Base-by-base conservation (phyloP, 1,140 invertebrate species). In the Trachymyrmex septentrionalis region DNA sequence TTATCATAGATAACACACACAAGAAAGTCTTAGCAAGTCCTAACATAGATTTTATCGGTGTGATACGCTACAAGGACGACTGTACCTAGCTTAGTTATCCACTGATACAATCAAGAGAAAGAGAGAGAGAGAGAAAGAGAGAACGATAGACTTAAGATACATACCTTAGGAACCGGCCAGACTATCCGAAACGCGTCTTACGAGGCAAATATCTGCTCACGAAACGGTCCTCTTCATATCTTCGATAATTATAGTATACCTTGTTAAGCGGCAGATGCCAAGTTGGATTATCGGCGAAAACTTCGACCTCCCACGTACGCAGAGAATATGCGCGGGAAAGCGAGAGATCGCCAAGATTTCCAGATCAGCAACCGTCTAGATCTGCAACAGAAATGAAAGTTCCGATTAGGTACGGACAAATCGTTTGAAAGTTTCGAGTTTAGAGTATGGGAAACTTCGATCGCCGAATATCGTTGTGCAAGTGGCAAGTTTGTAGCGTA, bases 201-300 rank as follows among this genome's bases (percentile, higher is more conserved):
- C 6, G 87, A 69, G 27, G 69, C 34, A 64, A 55, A 73, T 59
- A 72, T 30, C 59, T n/a, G 57, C 53, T 59, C 55, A 16, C 21
- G 21, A 69, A 78, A 86, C 61, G 69, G 55, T 66, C 86, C 53
- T 63, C 27, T 27, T 38, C 87, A 55, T 72, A 77, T 85, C 64
- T 34, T 2, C 69, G 53, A 91, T 90, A 90, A 92, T 90, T 90
- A 72, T n/a, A n/a, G n/a, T n/a, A n/a, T 63, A 85, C 24, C 57
- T 61, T 59, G 71, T 88, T 87, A 88, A 75, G 44, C 76, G 57
- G 85, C 72, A 77, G 86, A 88, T 77, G 87, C 82, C 90, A 86
- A 90, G 85, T 89, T 85, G 87, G 81, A 91, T 91, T 91, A 91
- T 86, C 71, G 71, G 53, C 77, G 73, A 71, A 88, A 90, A 86